A percentile compares a stretch with the other conserved stretches of the same genome.
phyloP scores from a whole-genome alignment of 92 coral and sea anemone species.

The Pocillopora grandis region DNA sequence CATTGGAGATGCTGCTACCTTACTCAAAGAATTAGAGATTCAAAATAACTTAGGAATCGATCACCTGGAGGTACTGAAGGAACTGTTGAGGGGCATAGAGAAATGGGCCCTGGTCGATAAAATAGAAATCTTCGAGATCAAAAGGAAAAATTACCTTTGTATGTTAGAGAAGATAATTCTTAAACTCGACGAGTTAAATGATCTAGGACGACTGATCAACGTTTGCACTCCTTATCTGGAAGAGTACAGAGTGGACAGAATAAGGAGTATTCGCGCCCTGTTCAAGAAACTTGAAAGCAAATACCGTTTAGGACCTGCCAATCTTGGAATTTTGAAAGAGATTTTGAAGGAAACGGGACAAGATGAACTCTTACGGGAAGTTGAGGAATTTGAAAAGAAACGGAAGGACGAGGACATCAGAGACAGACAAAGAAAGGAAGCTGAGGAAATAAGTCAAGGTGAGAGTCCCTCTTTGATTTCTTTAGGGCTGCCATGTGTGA shows the following conservation, averaged over 20 bases:
- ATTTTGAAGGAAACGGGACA: conserved; percentile 13
- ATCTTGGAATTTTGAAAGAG: conserved; percentile 21
- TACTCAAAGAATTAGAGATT: not conserved
- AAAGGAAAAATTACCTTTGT: not conserved
- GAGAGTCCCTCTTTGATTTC: not conserved
- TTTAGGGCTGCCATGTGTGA: not conserved
- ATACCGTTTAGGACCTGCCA: not conserved
- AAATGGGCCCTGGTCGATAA: not conserved
- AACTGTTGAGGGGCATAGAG: not conserved
- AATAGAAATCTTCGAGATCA: conserved; percentile 3
- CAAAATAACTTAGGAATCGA: conserved; percentile 12
- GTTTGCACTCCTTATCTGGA: not conserved
- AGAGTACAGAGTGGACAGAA: not conserved
- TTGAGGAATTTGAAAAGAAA: conserved; percentile 28
- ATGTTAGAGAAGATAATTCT: not conserved
- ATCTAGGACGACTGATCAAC: not conserved
- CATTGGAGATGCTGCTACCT: not conserved
- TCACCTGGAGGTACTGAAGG: conserved; percentile 2
- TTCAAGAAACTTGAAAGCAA: not conserved
- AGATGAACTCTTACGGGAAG: conserved; percentile 28
- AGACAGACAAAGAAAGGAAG: conserved; percentile 8
- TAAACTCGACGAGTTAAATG: conserved; percentile 2
- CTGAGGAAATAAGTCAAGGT: conserved; percentile 19
- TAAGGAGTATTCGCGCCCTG: not conserved
- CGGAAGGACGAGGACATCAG: not conserved